phyloP scores from a whole-genome alignment of 2,888 invertebrate species.

The Cephus nigrinus region DNA sequence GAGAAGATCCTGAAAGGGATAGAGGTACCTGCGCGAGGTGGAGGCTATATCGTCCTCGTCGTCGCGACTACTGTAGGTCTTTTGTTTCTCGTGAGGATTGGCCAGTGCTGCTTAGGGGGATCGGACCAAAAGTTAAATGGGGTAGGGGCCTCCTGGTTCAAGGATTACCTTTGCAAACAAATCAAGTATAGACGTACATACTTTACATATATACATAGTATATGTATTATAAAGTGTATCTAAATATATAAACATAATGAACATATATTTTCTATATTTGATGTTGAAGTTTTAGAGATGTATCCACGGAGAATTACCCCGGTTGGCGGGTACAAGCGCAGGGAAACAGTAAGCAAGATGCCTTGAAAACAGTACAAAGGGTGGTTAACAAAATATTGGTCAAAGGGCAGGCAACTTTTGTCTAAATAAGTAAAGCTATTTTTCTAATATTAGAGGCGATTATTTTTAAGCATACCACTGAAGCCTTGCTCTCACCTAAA shows the following conservation, averaged over 20 bases:
- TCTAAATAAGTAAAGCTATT: slow-evolving; percentile 64
- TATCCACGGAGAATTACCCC: slow-evolving; percentile 46
- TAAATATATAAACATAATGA: slow-evolving; percentile 58
- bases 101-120: slow-evolving; percentile 45
- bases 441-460: slow-evolving; percentile 51
- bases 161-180: slow-evolving; percentile 38
- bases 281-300: slow-evolving; percentile 65
- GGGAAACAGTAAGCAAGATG: slow-evolving; percentile 66
- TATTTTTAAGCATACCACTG: slow-evolving; percentile 62
- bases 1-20: background rate
- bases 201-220: slow-evolving; percentile 51
- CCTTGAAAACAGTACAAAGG: slow-evolving; percentile 68
- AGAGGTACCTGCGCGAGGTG: background rate
- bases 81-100: slow-evolving; percentile 34
- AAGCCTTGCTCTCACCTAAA: slow-evolving; percentile 63
- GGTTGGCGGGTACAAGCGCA: slow-evolving; percentile 47
- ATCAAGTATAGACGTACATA: slow-evolving; percentile 56
- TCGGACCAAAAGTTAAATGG: slow-evolving; percentile 42
- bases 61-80: background rate
- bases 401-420: slow-evolving; percentile 66
- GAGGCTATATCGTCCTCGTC: background rate
- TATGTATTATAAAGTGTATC: slow-evolving; percentile 58
- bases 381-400: slow-evolving; percentile 61
- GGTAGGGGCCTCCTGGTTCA: slow-evolving; percentile 26
- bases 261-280: slow-evolving; percentile 67